Conservation (phyloP, 2,888 invertebrate genomes). For the Aromia moschata region DNA sequence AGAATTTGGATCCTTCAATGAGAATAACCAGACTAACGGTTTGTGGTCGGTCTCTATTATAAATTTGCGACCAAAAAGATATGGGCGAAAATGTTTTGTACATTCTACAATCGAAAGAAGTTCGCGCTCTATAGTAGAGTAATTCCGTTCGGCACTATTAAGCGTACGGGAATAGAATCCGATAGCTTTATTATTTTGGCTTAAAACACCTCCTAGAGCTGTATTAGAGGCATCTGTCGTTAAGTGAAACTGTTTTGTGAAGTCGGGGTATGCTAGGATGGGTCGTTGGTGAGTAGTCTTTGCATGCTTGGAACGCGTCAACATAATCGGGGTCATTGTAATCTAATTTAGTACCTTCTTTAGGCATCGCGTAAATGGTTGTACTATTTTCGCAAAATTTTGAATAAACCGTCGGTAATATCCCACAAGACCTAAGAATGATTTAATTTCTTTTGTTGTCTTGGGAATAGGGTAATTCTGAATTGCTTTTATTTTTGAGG, state of each 20-base stretch:
- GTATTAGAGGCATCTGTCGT: slow-evolving; percentile 41
- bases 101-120: slow-evolving; percentile 38
- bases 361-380: slow-evolving; percentile 33
- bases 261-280: slow-evolving; percentile 41
- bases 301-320: slow-evolving; percentile 38
- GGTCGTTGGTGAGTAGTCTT: slow-evolving; percentile 42
- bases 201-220: slow-evolving; percentile 38
- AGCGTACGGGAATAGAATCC: slow-evolving; percentile 39
- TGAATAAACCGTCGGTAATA: neutral
- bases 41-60: slow-evolving; percentile 37
- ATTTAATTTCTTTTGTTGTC: slow-evolving; percentile 48
- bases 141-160: slow-evolving; percentile 41
- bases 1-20: slow-evolving; percentile 35
- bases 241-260: slow-evolving; percentile 37
- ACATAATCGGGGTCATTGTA: slow-evolving; percentile 25
- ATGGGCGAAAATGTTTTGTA: slow-evolving; percentile 42
- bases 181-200: slow-evolving; percentile 39
- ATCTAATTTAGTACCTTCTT: slow-evolving; percentile 30
- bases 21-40: slow-evolving; percentile 36
- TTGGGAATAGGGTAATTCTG: slow-evolving; percentile 39
- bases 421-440: neutral
- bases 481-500: slow-evolving; percentile 48
- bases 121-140: slow-evolving; percentile 42
- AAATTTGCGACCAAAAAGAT: slow-evolving; percentile 39
- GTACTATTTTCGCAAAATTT: slow-evolving; percentile 22